Base-by-base conservation (phyloP, 2,797 vertebrate genomes). In the Eutrigla gurnardus region DNA sequence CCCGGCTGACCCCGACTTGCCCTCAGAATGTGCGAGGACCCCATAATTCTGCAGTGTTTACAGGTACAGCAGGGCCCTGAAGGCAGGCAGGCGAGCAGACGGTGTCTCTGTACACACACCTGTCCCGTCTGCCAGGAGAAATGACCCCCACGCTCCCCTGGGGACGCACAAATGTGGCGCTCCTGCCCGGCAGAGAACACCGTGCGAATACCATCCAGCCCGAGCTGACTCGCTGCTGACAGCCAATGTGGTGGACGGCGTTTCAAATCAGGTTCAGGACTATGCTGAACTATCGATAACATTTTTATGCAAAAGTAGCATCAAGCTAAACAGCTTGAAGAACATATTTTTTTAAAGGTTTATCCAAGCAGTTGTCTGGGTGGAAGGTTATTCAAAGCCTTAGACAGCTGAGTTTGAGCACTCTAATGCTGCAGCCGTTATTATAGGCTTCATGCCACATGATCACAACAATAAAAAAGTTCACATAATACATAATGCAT, bases 371-470 rank as follows among this genome's bases (percentile, higher is more conserved):
- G 68, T 60, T 68, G 59, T 49, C 75, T 63, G 52, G 52, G 62
- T 68, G 70, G 69, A 81, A 78, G 77, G 83, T 90, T 88, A 89
- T 90, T 91, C 80, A 89, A 87, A 87, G 66, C 62, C 40, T 61
- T n/a, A 65, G 77, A 85, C 40, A n/a, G 61, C 74, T 69, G 52
- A 58, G 66, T 83, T 73, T 70, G 81, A 83, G 70, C 73, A 65
- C 64, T 83, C 53, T 57, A 57, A 84, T 82, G 77, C 75, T 70
- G 77, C 72, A 77, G 74, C 70, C 65, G 84, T 86, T 89, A 90
- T 89, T 90, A 84, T 39, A 83, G 78, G 81, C 87, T 89, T 88
- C 88, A 90, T 90, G 88, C 81, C 81, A 88, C 85, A 86, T 85
- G 80, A 90, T 90, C 81, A 84, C 81, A 88, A 87, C 89, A 90